These are phyloP conservation scores for Telmatherina bonti DNA, from an alignment of 2,797 vertebrate genomes.

Conservation along the genomic window DNA sequence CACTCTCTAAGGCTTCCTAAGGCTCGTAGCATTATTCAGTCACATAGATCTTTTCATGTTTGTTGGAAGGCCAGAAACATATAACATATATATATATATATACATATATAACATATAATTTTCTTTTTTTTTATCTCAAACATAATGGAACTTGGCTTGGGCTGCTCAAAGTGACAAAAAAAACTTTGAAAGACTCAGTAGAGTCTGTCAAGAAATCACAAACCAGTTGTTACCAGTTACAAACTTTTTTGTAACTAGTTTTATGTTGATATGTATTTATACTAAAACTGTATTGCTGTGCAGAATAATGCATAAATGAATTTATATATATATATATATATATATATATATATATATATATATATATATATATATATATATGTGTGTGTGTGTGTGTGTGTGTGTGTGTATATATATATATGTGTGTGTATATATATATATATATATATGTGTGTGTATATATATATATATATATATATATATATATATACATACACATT, in stretches of 20 bases:
- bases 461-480: too few species aligned
- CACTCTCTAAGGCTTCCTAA: background rate
- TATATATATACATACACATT: too few species aligned
- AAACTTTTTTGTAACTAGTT: background rate
- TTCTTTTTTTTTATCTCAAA: background rate
- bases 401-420: too few species aligned
- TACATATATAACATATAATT: too few species aligned
- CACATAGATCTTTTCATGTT: background rate
- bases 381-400: too few species aligned
- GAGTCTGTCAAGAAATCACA: background rate
- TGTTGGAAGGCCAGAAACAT: background rate
- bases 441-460: too few species aligned
- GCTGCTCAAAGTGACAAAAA: background rate
- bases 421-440: too few species aligned
- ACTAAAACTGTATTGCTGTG: background rate
- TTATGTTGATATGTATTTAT: background rate
- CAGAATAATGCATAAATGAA: background rate
- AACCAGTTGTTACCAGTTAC: too few species aligned
- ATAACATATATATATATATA: background rate
- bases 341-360: too few species aligned
- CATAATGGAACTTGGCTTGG: background rate
- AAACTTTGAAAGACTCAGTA: background rate
- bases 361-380: too few species aligned
- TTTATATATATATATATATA: too few species aligned
- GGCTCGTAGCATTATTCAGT: background rate